phyloP scores from a whole-genome alignment of 2,113 vertebrate genomes.

The Phasianus colchicus region DNA sequence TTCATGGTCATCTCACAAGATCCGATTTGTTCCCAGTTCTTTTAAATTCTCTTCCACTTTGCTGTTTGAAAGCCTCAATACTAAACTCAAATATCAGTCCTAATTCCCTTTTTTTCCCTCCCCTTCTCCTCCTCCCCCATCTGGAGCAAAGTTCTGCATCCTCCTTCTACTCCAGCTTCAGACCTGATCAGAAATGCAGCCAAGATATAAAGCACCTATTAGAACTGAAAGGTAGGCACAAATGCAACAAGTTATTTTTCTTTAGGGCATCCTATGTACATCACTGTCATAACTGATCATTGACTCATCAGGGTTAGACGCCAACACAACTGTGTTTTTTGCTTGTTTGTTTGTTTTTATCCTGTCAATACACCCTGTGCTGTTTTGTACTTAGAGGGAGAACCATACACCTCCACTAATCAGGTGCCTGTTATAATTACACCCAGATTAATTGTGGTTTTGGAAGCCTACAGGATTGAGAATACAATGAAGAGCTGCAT shows the following conservation, averaged over 20 bases:
- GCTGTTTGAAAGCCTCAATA: not conserved
- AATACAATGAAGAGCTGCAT: not conserved
- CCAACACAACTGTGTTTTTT: not conserved
- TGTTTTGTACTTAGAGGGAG: not conserved
- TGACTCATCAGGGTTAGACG: rapidly evolving
- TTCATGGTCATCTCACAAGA: not conserved
- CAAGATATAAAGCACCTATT: not conserved
- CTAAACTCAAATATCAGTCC: not conserved
- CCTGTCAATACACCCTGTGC: not conserved
- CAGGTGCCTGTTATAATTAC: not conserved
- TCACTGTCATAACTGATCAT: not conserved
- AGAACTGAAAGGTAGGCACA: not conserved
- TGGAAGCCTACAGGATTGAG: not conserved
- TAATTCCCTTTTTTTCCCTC: not conserved
- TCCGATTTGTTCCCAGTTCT: not conserved
- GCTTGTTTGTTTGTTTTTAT: not conserved
- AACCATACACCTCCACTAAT: not conserved
- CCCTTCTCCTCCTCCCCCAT: too few relatives aligned
- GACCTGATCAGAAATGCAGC: not conserved
- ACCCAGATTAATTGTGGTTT: not conserved
- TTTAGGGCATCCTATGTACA: not conserved
- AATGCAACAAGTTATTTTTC: not conserved
- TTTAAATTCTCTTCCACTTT: not conserved
- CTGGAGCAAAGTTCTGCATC: not conserved
- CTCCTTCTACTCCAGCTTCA: not conserved